A percentile compares a stretch with the other conserved stretches of the same genome.
These are phyloP conservation scores for Otus scops DNA, from an alignment of 2,797 vertebrate genomes.

Conservation along the genomic window DNA sequence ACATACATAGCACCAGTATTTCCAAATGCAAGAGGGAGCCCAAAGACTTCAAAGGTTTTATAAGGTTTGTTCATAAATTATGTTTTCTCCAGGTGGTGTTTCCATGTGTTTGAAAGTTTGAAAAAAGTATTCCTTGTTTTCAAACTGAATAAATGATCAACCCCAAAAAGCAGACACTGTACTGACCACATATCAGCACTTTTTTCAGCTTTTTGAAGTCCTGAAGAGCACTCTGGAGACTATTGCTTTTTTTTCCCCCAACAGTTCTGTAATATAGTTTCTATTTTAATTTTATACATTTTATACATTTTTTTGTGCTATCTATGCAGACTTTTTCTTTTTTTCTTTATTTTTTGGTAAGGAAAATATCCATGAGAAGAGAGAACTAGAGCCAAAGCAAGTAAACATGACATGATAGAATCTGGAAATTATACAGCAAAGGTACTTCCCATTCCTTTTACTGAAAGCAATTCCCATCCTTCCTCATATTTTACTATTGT, in stretches of 20 bases:
- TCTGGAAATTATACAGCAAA: neutral
- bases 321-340: neutral
- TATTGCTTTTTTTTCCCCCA: too few species aligned
- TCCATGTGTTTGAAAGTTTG: neutral
- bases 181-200: neutral
- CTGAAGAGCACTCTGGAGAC: neutral
- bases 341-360: neutral
- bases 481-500: neutral
- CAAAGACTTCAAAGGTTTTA: neutral
- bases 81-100: neutral
- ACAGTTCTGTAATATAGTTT: neutral
- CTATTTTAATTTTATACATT: neutral
- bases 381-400: neutral
- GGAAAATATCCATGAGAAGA: neutral
- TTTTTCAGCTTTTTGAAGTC: neutral
- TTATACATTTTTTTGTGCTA: neutral
- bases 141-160: neutral
- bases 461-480: neutral
- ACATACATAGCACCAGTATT: neutral
- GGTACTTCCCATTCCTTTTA: neutral
- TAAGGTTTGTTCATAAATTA: constrained; percentile 11
- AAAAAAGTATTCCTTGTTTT: neutral
- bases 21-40: neutral
- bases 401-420: neutral
- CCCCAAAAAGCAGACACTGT: neutral